These are phyloP conservation scores for Acomys russatus DNA, from an alignment of 2,797 vertebrate species.

Conservation along the genomic window DNA sequence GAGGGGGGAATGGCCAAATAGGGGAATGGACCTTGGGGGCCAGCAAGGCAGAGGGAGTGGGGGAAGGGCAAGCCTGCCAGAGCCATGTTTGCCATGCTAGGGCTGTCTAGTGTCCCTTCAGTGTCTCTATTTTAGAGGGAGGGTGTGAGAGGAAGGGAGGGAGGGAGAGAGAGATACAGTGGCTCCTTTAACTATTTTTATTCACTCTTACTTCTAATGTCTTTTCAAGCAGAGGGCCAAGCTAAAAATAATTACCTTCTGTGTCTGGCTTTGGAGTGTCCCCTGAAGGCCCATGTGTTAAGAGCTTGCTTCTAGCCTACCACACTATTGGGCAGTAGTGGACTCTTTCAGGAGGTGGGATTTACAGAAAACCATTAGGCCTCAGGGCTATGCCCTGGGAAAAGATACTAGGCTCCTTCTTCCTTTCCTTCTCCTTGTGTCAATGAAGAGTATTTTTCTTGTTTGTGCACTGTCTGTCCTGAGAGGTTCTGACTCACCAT, in stretches of 20 bases:
- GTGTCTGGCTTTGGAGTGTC: too few species aligned
- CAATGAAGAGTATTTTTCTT: background rate
- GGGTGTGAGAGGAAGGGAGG: background rate
- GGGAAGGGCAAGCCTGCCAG: background rate
- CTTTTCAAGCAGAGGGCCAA: background rate
- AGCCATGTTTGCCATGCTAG: background rate
- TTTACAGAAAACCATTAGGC: background rate
- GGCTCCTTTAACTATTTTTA: background rate
- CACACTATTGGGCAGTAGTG: background rate
- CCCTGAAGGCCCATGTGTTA: background rate
- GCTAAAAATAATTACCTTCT: conserved; percentile 8
- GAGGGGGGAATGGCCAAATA: background rate
- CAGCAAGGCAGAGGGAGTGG: background rate
- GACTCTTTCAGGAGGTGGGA: background rate
- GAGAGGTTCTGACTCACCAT: background rate
- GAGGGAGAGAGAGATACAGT: background rate
- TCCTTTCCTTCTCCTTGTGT: background rate
- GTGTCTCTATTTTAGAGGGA: background rate
- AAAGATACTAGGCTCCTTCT: too few species aligned
- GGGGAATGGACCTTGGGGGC: background rate
- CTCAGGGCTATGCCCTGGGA: background rate
- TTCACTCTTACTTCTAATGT: background rate
- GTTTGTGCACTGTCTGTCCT: too few species aligned
- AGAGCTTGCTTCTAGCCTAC: background rate
- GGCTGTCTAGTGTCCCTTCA: background rate